Evolutionary conservation across 1,140 invertebrate species (phyloP).

Genomic region (Lepidostoma basale): DNA sequence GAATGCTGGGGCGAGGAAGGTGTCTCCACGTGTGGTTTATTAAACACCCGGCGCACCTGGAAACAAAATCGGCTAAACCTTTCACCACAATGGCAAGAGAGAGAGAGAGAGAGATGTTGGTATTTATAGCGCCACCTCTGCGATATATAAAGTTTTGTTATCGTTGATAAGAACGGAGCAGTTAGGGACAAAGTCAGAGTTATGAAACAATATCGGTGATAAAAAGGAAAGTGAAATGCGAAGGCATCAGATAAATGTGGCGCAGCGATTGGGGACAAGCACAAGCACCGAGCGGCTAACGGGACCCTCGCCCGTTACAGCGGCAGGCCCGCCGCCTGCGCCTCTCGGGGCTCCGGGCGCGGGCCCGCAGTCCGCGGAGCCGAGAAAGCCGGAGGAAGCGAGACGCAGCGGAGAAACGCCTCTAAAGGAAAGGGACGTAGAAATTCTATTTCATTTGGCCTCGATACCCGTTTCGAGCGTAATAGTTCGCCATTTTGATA

Average conservation of each 20-base stretch:
- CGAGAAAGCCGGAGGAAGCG: not conserved
- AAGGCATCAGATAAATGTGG: constrained; percentile 12
- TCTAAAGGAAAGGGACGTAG: constrained; percentile 9
- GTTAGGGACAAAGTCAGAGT: too few species aligned
- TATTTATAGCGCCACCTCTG: too few species aligned
- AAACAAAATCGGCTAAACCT: too few species aligned
- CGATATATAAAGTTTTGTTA: too few species aligned
- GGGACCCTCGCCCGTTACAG: constrained; percentile 36
- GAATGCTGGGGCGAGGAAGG: too few species aligned
- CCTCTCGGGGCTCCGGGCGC: not conserved
- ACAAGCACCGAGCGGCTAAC: constrained; percentile 31
- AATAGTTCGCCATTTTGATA: constrained; percentile 21
- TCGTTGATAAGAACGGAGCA: too few species aligned
- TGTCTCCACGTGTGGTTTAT: too few species aligned
- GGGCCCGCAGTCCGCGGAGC: not conserved
- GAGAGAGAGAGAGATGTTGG: too few species aligned
- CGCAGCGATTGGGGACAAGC: constrained; percentile 14
- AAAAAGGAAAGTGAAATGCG: constrained; percentile 31
- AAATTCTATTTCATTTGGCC: constrained; percentile 38
- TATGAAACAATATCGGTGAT: not conserved
- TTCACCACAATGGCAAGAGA: too few species aligned
- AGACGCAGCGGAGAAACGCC: not conserved
- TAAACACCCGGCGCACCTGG: too few species aligned
- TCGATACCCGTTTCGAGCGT: constrained; percentile 26
- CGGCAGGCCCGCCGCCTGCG: constrained; percentile 2